Evolutionary conservation across 2,888 invertebrate genomes (phyloP).

Genomic region (Molanna angustata): DNA sequence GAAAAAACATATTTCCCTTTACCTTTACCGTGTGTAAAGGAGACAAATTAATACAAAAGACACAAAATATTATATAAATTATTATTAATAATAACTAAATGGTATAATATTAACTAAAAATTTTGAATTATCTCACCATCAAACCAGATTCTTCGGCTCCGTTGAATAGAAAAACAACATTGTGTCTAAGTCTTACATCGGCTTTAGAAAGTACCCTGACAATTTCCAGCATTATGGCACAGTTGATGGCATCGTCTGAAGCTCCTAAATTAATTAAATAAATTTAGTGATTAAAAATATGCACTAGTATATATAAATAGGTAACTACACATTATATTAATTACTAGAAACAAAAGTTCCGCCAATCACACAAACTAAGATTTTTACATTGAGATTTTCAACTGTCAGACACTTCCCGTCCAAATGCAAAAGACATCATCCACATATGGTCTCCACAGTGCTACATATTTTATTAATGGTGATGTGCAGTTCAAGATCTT

Average conservation of each 20-base stretch:
- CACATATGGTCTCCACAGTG: too few species aligned
- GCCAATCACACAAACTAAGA: not conserved
- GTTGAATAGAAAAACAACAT: constrained; percentile 68
- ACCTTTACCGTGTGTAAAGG: not conserved
- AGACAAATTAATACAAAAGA: too few species aligned
- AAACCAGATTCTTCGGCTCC: constrained; percentile 69
- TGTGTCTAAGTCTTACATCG: constrained; percentile 48
- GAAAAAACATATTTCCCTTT: not conserved
- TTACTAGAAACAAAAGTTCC: too few species aligned
- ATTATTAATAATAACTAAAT: not conserved
- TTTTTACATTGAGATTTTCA: too few species aligned
- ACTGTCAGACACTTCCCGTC: too few species aligned
- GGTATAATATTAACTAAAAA: not conserved
- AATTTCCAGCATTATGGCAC: constrained; percentile 67
- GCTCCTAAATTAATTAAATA: constrained; percentile 34
- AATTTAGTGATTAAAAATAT: not conserved
- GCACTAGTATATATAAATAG: too few species aligned
- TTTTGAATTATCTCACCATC: constrained; percentile 41
- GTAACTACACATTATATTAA: too few species aligned
- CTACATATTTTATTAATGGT: too few species aligned
- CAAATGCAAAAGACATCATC: too few species aligned
- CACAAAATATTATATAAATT: not conserved
- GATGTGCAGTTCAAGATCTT: too few species aligned
- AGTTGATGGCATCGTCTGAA: constrained; percentile 43
- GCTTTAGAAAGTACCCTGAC: constrained; percentile 54